A percentile compares a stretch with the other conserved stretches of the same genome.
These are phyloP conservation scores for Drosophila nebulosa DNA, from an alignment of 1,140 invertebrate species.

Conservation along the genomic window DNA sequence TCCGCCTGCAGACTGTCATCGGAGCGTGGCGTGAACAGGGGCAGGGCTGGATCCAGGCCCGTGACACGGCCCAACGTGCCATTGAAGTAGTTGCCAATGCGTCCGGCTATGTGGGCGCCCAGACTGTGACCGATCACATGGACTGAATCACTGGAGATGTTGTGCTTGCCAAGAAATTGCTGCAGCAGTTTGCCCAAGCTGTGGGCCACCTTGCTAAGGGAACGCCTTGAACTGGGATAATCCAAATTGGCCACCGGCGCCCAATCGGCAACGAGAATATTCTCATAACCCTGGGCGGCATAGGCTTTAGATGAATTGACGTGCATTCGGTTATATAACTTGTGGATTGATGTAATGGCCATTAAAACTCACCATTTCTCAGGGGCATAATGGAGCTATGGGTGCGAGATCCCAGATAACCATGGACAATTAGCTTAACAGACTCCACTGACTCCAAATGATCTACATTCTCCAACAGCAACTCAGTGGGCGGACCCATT, in stretches of 20 bases:
- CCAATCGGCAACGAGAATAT: conserved; percentile 72
- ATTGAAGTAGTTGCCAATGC: conserved; percentile 82
- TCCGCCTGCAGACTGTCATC: conserved; percentile 80
- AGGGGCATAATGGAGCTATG: conserved; percentile 67
- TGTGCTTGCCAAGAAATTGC: conserved; percentile 50
- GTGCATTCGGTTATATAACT: not conserved
- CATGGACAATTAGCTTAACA: conserved; percentile 72
- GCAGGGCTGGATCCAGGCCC: conserved; percentile 84
- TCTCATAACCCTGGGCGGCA: conserved; percentile 50
- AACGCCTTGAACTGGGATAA: conserved; percentile 54
- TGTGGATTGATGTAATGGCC: not conserved
- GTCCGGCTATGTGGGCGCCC: conserved; percentile 83
- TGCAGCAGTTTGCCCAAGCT: conserved; percentile 47
- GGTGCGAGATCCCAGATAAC: conserved; percentile 57
- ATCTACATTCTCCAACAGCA: conserved; percentile 32
- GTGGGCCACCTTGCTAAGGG: conserved; percentile 38
- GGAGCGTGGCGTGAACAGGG: conserved; percentile 82
- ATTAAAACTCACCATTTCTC: conserved; percentile 51
- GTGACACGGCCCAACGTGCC: conserved; percentile 82
- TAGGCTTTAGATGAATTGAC: conserved; percentile 44
- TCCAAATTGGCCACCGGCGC: conserved; percentile 58
- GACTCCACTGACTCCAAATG: conserved; percentile 21
- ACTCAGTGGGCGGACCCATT: conserved; percentile 5
- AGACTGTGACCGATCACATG: conserved; percentile 85
- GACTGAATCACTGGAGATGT: conserved; percentile 72